Percentiles rank a stretch among this genome's conserved stretches.
phyloP scores from a whole-genome alignment of 2,888 invertebrate species.

The Onchidella celtica region DNA sequence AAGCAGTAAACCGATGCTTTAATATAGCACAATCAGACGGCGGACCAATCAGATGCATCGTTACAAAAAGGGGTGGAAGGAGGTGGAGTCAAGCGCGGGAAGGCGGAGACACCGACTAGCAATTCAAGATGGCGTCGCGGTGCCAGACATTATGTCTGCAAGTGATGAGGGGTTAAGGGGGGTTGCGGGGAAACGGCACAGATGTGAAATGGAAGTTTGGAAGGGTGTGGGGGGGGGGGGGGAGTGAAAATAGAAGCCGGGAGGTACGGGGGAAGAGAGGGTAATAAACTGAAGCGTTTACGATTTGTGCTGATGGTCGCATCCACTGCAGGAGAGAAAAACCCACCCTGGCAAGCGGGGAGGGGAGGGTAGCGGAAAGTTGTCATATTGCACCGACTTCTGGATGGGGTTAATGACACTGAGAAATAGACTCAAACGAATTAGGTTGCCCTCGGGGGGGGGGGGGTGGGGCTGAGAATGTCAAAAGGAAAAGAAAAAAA shows the following conservation, averaged over 20 bases:
- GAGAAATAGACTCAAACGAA: too few species aligned
- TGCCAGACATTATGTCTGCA: background rate
- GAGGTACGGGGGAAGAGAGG: background rate
- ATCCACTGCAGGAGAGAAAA: too few species aligned
- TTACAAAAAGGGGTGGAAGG: background rate
- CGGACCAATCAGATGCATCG: conserved; percentile 25
- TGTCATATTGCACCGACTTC: too few species aligned
- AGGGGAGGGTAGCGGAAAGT: too few species aligned
- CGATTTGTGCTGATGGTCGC: too few species aligned
- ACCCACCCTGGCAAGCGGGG: too few species aligned
- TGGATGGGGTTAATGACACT: too few species aligned
- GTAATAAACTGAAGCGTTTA: too few species aligned
- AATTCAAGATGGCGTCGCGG: background rate
- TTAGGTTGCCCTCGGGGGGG: too few species aligned
- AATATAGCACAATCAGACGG: background rate
- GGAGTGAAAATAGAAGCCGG: background rate
- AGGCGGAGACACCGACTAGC: background rate
- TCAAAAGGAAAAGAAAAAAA: too few species aligned
- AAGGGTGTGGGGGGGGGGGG: background rate
- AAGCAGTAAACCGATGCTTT: background rate
- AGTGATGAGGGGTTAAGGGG: background rate
- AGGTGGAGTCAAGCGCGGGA: conserved; percentile 8
- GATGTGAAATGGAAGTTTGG: background rate
- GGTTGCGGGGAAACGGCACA: background rate
- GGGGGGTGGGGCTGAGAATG: too few species aligned